Evolutionary conservation across 92 coral and sea anemone species (phyloP).

Genomic region (Porites lobata): DNA sequence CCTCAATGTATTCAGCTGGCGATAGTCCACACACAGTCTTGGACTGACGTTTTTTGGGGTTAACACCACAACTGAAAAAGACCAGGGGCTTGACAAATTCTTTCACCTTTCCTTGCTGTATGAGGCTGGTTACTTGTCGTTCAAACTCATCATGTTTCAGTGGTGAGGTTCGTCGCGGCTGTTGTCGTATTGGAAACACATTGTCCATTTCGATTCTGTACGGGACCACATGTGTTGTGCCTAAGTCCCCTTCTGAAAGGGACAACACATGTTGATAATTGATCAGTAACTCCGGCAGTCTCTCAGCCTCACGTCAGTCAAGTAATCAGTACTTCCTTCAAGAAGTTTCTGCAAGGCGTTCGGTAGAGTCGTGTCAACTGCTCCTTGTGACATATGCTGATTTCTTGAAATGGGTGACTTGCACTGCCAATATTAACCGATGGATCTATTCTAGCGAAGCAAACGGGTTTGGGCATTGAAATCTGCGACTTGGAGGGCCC

Average conservation of each 20-base stretch:
- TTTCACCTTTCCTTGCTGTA: slow-evolving; percentile 32
- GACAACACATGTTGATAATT: not conserved
- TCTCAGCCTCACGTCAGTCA: not conserved
- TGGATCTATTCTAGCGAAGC: not conserved
- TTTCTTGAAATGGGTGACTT: not conserved
- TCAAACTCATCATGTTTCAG: slow-evolving; percentile 44
- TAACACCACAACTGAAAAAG: slow-evolving; percentile 39
- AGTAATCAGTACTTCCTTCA: not conserved
- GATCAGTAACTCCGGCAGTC: not conserved
- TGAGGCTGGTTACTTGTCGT: slow-evolving; percentile 31
- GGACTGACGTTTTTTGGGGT: slow-evolving; percentile 53
- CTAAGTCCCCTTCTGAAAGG: slow-evolving; percentile 40
- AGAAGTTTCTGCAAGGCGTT: slow-evolving; percentile 3
- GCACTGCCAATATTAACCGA: not conserved
- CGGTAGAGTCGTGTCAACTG: slow-evolving; percentile 6
- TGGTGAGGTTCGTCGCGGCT: slow-evolving; percentile 46
- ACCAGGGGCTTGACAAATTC: slow-evolving; percentile 13
- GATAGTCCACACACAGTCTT: slow-evolving; percentile 52
- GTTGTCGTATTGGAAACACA: slow-evolving; percentile 46
- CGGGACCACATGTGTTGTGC: slow-evolving; percentile 29
- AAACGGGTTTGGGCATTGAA: not conserved
- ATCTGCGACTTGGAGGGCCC: not conserved
- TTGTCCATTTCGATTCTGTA: slow-evolving; percentile 39
- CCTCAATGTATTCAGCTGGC: slow-evolving; percentile 48
- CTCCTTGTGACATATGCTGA: not conserved